Base-by-base conservation (phyloP, 35 echinoderm and acorn worm genomes). In the Strongylocentrotus purpuratus region DNA sequence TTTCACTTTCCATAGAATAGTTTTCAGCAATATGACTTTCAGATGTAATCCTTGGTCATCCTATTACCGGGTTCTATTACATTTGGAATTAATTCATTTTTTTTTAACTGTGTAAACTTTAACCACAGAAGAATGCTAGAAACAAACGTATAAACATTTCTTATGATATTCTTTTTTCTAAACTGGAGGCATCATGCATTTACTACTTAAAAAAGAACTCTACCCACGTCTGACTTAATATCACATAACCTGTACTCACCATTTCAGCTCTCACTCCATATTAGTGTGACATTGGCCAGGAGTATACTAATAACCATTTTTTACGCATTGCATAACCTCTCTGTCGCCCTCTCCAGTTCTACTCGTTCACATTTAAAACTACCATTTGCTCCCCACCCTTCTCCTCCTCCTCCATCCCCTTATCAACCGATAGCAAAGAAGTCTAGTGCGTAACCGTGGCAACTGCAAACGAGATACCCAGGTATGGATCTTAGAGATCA, bases 371-470 rank as follows among this genome's bases (percentile, higher is more conserved):
- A 89, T 89, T 45, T 89, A 13, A 86, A 86, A 31, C n/a, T 86
- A 86, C 85, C 87, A 41, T 45, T 46, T 46, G 87, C 32, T 89
- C 87, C 87, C 45, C n/a, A 2, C 18, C 87, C 87, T 45, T 86
- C 85, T 86, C 28, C 87, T 88, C n/a, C 87, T 89, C 33, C 87
- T 33, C 33, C 33, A 32, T 31, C 87, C 87, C 32, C 20, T 46
- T 89, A 22, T 78, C 65, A 22, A 78, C 45, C 87, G 13, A 46
- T 89, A 89, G 87, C 87, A 89, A 89, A 89, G 87, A 89, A 89
- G 87, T 89, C 87, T 89, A 2, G 33, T 89, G 87, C 87, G 87
- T 89, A 89, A 89, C 87, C 87, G 87, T 89, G 87, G 87, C 87
- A 89, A 89, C 87, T 89, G 87, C 32, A 89, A 89, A 46, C 87